Evolutionary conservation across 2,113 vertebrate species (phyloP).

Genomic region (Hoplias malabaricus): DNA sequence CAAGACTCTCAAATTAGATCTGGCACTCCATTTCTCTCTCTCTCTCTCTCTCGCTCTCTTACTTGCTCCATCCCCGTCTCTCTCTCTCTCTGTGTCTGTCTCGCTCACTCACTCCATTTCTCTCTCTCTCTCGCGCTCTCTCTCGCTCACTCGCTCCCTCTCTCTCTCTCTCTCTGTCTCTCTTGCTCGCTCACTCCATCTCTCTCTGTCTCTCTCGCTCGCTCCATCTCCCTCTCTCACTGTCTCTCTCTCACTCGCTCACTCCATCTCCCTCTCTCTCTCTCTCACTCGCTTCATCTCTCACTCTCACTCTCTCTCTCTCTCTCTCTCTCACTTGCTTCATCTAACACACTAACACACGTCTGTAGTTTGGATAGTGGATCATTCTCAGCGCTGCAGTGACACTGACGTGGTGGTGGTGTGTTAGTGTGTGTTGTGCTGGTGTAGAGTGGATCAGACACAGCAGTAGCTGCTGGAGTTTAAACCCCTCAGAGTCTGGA

Average conservation of each 20-base stretch:
- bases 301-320: too few relatives aligned
- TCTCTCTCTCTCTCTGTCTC: too few relatives aligned
- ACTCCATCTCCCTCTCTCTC: not conserved
- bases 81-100: not conserved
- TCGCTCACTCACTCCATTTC: not conserved
- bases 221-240: slow-evolving; percentile 5
- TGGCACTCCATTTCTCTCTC: not conserved
- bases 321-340: too few relatives aligned
- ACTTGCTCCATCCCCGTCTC: not conserved
- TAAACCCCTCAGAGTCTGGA: too few relatives aligned
- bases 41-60: slow-evolving; percentile 11
- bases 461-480: too few relatives aligned
- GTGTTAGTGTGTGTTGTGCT: too few relatives aligned
- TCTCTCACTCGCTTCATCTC: not conserved
- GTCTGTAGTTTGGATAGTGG: too few relatives aligned
- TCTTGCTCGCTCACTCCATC: slow-evolving; percentile 11
- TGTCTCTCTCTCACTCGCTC: slow-evolving; percentile 9
- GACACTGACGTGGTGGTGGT: too few relatives aligned
- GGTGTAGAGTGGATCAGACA: too few relatives aligned
- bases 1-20: slow-evolving; percentile 28
- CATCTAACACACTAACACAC: too few relatives aligned
- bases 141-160: too few relatives aligned
- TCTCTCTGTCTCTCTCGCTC: not conserved
- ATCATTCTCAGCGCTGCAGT: too few relatives aligned
- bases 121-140: not conserved